Base-by-base conservation (phyloP, 2,113 vertebrate genomes). In the Lontra canadensis region DNA sequence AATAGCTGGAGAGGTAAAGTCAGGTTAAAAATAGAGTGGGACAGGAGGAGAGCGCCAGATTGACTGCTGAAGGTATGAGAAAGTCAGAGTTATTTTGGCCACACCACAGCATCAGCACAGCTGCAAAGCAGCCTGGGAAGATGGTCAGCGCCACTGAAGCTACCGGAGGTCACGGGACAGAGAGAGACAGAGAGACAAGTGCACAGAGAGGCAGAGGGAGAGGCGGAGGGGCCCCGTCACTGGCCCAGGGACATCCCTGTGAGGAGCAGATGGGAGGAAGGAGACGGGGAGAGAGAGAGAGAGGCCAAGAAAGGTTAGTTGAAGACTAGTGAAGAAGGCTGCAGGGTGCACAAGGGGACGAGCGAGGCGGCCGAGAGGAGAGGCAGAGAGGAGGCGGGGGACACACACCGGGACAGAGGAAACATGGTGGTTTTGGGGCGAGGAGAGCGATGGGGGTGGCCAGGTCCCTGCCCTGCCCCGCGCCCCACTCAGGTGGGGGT, bases 1-100 rank as follows among this genome's bases (percentile, higher is more conserved):
- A 98, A 98, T 42, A 98, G 98, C 98, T 99, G 98, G 97, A 98
- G 98, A 98, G 97, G 97, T 96, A 98, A 99, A 99, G 89, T 90
- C 23, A 97, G 86, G 98, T 99, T 99, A 99, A 98, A 98, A 98
- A 71, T 78, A 97, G 97, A 97, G 97, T 9, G 18, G 96, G 88
- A 92, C 74, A 85, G 94, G 88, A 82, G 57, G 90, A 34, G 73
- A 39, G 88, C 83, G 95, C 26, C n/a, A 96, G 96, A 21, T 69
- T 88, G 96, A 87, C 89, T 67, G 98, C 96, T 93, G 97, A 88
- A 79, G 97, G 97, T 31, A 90, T 98, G 96, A 96, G 67, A 94
- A 73, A 80, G 76, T 97, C 55, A 73, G 96, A 97, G 98, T 96
- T 94, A 97, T 97, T 96, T 81, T 96, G 97, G 97, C 98, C 97